Conservation (phyloP, 2,888 invertebrate species). For the Tetragonisca angustula region DNA sequence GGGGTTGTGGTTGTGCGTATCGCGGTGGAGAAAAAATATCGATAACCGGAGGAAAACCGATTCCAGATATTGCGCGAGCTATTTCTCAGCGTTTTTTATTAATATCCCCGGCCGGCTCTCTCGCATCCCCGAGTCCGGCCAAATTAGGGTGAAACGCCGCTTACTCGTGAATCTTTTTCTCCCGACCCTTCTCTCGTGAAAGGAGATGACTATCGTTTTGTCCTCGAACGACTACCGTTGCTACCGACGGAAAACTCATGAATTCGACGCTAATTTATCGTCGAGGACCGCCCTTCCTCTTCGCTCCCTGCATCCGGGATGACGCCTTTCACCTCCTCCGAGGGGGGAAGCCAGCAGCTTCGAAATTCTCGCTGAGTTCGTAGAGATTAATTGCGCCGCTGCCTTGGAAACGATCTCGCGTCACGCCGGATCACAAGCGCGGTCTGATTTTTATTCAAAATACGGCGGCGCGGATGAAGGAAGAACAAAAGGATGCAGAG, state of each 20-base stretch:
- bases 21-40: constrained; percentile 45
- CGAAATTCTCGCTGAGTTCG: constrained; percentile 53
- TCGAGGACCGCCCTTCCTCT: constrained; percentile 34
- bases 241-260: constrained; percentile 72
- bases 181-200: constrained; percentile 65
- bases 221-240: constrained; percentile 72
- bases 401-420: constrained; percentile 30
- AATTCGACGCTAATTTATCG: constrained; percentile 71
- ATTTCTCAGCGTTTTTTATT: constrained; percentile 76
- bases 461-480: background rate
- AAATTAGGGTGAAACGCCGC: constrained; percentile 71
- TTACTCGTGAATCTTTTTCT: constrained; percentile 67
- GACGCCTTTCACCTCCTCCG: constrained; percentile 41
- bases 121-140: constrained; percentile 44
- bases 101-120: constrained; percentile 58
- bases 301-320: constrained; percentile 54
- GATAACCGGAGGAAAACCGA: constrained; percentile 59
- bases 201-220: constrained; percentile 74
- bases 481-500: background rate
- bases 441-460: constrained; percentile 15
- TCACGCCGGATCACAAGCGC: constrained; percentile 10
- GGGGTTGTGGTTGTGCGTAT: constrained; percentile 20
- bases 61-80: constrained; percentile 72
- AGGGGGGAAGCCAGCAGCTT: background rate
- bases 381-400: constrained; percentile 51